phyloP scores from a whole-genome alignment of 2,113 vertebrate genomes.

The Caloenas nicobarica region DNA sequence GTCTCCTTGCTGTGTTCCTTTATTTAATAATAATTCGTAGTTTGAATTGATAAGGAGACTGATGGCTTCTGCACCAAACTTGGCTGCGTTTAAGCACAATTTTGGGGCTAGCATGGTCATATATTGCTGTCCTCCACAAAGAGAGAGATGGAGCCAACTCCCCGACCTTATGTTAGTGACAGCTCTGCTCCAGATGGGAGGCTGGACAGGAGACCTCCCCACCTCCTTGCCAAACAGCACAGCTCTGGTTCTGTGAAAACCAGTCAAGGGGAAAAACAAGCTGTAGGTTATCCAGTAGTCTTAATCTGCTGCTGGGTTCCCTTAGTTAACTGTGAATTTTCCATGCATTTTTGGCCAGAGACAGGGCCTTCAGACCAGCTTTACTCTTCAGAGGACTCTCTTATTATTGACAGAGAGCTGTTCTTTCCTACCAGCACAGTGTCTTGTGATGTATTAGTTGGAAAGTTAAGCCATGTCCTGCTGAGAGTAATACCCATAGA shows the following conservation, averaged over 20 bases:
- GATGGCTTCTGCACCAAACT: not conserved
- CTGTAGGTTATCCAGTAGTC: not conserved
- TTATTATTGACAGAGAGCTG: not conserved
- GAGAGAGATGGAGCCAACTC: not conserved
- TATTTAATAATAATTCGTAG: not conserved
- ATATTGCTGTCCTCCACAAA: no score
- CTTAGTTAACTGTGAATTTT: not conserved
- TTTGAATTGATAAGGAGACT: not conserved
- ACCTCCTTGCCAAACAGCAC: not conserved
- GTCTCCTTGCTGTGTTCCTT: not conserved
- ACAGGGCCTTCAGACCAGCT: not conserved
- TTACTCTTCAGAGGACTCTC: not conserved
- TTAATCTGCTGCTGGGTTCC: not conserved
- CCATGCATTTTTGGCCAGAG: not conserved
- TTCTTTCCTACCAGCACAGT: not conserved
- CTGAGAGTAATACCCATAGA: not conserved
- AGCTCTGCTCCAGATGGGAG: not conserved
- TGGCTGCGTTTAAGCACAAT: not conserved
- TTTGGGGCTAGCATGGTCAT: not conserved
- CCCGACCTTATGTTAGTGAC: accelerated
- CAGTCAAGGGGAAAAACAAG: not conserved
- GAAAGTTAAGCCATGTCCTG: not conserved
- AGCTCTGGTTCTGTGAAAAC: not conserved
- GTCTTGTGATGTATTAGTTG: not conserved
- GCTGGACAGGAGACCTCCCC: not conserved